phyloP scores from a whole-genome alignment of 1,140 invertebrate genomes.

The Drosophila mayri region DNA sequence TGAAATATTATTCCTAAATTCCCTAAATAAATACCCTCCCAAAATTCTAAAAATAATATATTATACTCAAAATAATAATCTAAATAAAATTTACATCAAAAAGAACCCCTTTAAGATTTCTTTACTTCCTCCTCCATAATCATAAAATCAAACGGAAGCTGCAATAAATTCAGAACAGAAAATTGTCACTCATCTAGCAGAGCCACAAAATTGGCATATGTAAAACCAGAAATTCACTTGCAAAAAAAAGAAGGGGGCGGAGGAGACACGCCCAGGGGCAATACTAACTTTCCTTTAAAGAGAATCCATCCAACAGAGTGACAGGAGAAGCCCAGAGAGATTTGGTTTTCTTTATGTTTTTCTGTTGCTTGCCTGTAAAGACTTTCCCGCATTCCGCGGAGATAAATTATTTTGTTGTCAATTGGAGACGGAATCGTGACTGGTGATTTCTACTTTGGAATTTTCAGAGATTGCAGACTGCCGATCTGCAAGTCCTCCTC shows the following conservation, averaged over 20 bases:
- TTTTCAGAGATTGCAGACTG: constrained; percentile 38
- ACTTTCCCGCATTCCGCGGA: constrained; percentile 60
- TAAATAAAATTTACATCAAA: too few relatives aligned
- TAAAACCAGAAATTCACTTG: constrained; percentile 6
- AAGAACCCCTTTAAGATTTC: not conserved
- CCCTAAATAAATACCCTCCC: too few relatives aligned
- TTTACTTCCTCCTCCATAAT: not conserved
- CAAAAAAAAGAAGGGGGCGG: not conserved
- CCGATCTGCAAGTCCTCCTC: constrained; percentile 23
- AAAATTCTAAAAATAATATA: not conserved
- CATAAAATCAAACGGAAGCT: not conserved
- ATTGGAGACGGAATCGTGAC: constrained; percentile 63
- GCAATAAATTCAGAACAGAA: not conserved
- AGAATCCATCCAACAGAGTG: constrained; percentile 42
- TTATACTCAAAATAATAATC: not conserved
- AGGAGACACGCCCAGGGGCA: constrained; percentile 8
- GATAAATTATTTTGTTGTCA: constrained; percentile 75
- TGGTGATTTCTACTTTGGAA: constrained; percentile 72
- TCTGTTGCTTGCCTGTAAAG: constrained; percentile 3
- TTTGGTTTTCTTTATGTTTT: constrained; percentile 15
- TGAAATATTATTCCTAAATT: too few relatives aligned
- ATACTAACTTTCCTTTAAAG: constrained; percentile 44
- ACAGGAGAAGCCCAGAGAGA: constrained; percentile 38
- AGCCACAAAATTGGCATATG: constrained; percentile 6
- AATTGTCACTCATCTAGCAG: constrained; percentile 16